phyloP scores from a whole-genome alignment of 2,888 invertebrate species.

The Drosophila histrio region DNA sequence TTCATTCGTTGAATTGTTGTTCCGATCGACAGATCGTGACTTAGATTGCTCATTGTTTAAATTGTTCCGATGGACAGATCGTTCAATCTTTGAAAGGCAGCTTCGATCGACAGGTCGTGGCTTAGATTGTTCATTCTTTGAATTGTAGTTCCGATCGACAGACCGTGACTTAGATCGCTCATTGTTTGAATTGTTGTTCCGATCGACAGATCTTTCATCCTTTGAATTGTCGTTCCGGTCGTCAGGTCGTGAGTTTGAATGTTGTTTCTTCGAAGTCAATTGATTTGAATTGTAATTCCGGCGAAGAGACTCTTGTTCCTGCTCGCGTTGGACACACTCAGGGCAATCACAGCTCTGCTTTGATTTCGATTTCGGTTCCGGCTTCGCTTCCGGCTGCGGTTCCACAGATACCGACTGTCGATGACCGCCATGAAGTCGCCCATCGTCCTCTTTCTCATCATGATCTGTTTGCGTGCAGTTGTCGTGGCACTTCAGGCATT shows the following conservation, averaged over 20 bases:
- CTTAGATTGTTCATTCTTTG: too few relatives aligned
- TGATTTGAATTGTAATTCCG: neutral
- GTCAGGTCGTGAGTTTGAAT: too few relatives aligned
- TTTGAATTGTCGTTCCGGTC: neutral
- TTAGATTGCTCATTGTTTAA: too few relatives aligned
- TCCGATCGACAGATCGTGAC: too few relatives aligned
- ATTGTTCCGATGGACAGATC: neutral
- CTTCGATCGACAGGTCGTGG: neutral
- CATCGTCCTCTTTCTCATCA: neutral
- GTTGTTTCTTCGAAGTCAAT: neutral
- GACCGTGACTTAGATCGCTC: too few relatives aligned
- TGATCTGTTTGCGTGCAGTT: slow-evolving; percentile 4
- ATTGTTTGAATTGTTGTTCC: neutral
- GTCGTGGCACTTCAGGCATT: neutral
- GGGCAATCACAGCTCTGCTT: neutral
- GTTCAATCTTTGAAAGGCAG: neutral
- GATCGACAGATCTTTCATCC: neutral
- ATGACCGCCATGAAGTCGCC: neutral
- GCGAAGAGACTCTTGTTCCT: neutral
- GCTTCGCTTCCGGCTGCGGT: neutral
- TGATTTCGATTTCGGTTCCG: neutral
- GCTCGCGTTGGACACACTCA: neutral
- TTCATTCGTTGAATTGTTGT: neutral
- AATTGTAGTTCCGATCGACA: neutral
- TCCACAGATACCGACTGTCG: neutral